Conservation (phyloP, 2,797 vertebrate species). For the Poecilia gillii region DNA sequence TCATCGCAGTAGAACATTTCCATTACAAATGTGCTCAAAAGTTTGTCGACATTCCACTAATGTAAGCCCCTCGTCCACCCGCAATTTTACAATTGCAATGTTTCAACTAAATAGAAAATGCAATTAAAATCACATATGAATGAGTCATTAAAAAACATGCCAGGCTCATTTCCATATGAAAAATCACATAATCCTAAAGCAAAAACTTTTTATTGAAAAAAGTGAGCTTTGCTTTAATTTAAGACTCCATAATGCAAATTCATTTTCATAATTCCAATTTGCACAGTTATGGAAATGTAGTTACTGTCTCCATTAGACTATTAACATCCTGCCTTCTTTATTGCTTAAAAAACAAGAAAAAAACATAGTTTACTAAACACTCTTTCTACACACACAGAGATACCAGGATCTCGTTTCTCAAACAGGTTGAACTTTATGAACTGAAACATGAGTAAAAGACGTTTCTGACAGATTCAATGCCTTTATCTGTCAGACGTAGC, state of each 20-base stretch:
- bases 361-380: background rate
- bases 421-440: background rate
- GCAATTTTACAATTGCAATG: too few species aligned
- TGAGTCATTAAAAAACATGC: too few species aligned
- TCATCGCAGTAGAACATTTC: too few species aligned
- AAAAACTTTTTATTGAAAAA: too few species aligned
- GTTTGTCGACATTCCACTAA: too few species aligned
- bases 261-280: too few species aligned
- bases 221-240: too few species aligned
- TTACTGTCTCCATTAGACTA: background rate
- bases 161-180: too few species aligned
- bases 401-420: background rate
- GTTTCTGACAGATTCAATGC: background rate
- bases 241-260: too few species aligned
- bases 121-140: too few species aligned
- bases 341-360: background rate
- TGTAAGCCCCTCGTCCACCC: rapidly evolving
- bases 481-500: background rate
- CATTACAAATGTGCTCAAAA: too few species aligned
- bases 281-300: background rate
- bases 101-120: too few species aligned
- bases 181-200: background rate
- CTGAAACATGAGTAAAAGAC: background rate
- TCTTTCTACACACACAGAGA: background rate
- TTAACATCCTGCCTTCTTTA: background rate